These are phyloP conservation scores for Mallotus villosus DNA, from an alignment of 2,797 vertebrate genomes.

Conservation along the genomic window DNA sequence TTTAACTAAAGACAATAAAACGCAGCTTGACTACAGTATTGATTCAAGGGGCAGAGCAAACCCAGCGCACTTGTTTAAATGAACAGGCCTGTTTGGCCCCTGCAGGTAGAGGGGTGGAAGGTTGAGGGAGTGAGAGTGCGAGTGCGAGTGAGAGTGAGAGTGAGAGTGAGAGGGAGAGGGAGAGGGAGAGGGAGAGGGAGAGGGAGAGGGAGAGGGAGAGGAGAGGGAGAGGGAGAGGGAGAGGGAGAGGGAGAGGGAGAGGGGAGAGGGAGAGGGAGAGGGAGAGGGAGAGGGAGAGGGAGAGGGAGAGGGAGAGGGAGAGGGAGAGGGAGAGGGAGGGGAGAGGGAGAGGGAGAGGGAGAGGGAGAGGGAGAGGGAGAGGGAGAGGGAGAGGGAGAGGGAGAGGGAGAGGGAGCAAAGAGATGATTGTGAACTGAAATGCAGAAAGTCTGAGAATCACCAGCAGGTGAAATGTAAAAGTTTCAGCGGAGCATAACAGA, in stretches of 20 bases:
- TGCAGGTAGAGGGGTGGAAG: constrained; percentile 31
- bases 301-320: background rate
- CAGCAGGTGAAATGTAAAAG: constrained; percentile 50
- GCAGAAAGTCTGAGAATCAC: constrained; percentile 40
- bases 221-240: background rate
- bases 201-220: background rate
- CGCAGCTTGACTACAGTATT: constrained; percentile 63
- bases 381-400: background rate
- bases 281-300: background rate
- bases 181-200: too few relatives aligned
- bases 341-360: background rate
- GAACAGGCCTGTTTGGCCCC: constrained; percentile 65
- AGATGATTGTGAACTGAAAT: constrained; percentile 52
- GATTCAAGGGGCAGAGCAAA: constrained; percentile 71
- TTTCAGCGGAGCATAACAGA: constrained; percentile 46
- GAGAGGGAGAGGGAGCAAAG: constrained; percentile 10
- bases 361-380: background rate
- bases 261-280: background rate
- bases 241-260: background rate
- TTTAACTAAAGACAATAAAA: constrained; percentile 73
- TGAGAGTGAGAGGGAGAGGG: too few relatives aligned
- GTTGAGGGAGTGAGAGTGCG: background rate
- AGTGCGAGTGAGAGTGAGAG: too few relatives aligned
- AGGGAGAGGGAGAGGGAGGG: background rate
- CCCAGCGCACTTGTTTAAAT: constrained; percentile 72